Base-by-base conservation (phyloP, 23 tunicate genomes). In the Ascidia mentula region DNA sequence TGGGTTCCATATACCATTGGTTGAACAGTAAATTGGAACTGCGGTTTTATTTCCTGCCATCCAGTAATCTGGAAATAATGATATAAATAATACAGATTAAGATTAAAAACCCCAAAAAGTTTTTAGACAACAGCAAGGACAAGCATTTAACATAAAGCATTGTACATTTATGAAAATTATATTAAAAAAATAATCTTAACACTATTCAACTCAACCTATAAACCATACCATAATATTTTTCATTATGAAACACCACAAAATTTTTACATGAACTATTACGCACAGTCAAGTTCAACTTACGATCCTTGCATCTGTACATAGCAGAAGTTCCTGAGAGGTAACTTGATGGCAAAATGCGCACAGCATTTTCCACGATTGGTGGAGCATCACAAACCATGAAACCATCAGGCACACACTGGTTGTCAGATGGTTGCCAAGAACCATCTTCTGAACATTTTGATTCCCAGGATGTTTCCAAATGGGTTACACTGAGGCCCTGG, bases 351-450 rank as follows among this genome's bases (percentile, higher is more conserved):
- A 89, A 69, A 37, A 24, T 0, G 20, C 88, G 75, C 18, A 37
- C 39, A 0, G 84, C 69, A 40, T 74, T 53, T 3, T 46, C 72
- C 24, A 89, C 71, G 6, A 7, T 30, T 0, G 79, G 83, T 59
- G 95, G 95, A 20, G 40, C 38, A 42, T 74, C 88, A 40, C 95
- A 89, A 9, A 34, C 46, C 42, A 89, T 73, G 15, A 32, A 9
- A 34, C 36, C 46, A 0, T 65, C 79, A 30, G 33, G 37, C 4
- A 84, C 72, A 83, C 95, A 89, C 8, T 84, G 95, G 18, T 31
- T 6, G 45, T 83, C 78, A 30, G 31, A 8, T 28, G 88, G 88
- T 31, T 45, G 71, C 95, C 95, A 89, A n/a, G 34, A 53, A 18
- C 78, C 79, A 28, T 83, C 60, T 13, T 9, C 77, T 7, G 76